Conservation (phyloP, 35 echinoderm and acorn worm genomes). For the Heliocidaris tuberculata region DNA sequence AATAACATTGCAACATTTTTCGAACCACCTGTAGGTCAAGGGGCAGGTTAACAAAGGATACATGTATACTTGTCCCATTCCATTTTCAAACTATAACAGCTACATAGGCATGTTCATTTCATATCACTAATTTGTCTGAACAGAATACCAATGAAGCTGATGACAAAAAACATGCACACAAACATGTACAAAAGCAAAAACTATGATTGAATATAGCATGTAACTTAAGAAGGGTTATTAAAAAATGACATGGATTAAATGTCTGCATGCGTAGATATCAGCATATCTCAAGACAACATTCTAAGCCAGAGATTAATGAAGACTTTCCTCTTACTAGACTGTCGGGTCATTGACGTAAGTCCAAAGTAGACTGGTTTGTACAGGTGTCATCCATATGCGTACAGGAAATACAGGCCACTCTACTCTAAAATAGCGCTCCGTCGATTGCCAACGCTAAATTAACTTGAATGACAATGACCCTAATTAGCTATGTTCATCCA, state of each 20-base stretch:
- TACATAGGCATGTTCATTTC: too few relatives aligned
- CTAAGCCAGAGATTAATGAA: neutral
- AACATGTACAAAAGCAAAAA: too few relatives aligned
- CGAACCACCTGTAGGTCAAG: too few relatives aligned
- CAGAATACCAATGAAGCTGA: too few relatives aligned
- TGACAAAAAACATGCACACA: too few relatives aligned
- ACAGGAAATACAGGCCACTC: neutral
- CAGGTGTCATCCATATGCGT: neutral
- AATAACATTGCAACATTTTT: too few relatives aligned
- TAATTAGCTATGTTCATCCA: neutral
- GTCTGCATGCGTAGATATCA: neutral
- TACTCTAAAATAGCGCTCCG: neutral
- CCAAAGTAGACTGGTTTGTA: neutral
- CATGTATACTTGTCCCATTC: too few relatives aligned
- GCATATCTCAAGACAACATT: neutral
- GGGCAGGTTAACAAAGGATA: too few relatives aligned
- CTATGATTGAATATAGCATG: too few relatives aligned
- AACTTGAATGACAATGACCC: constrained; percentile 17
- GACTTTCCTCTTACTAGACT: neutral
- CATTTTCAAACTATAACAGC: too few relatives aligned
- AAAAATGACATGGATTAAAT: neutral
- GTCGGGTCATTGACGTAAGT: neutral
- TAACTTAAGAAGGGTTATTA: too few relatives aligned
- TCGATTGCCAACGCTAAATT: neutral
- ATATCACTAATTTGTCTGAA: too few relatives aligned